Evolutionary conservation across 1,140 invertebrate genomes (phyloP), one percentile per base, ranked within the genome.

Genomic region (Drosophila lowei): DNA sequence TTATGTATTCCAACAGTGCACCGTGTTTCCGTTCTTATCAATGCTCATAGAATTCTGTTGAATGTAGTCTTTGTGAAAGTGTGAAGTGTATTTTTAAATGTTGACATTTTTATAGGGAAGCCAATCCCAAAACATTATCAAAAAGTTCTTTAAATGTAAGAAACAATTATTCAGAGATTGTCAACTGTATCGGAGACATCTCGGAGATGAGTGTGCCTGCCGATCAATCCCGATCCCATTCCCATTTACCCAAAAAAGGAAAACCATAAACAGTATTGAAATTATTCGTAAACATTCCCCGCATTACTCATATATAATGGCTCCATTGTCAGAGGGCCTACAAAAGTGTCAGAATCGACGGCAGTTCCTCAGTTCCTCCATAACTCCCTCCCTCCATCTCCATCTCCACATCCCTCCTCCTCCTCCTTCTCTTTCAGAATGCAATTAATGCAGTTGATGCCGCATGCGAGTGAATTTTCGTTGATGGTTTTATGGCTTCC

Each of bases 401-500:
- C 7, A 2, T 23, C 21, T 23, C 1, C 23, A 5, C 30, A 46
- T 66, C 21, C 30, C 52, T 48, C 49, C 30, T 30, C 3, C 8
- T 13, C 47, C 55, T 67, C 16, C 62, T 42, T 62, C 42, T 30
- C 68, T 68, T 68, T 68, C 34, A 63, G 64, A 68, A 68, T 68
- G 66, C 66, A 68, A 68, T 68, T 68, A 68, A 68, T 65, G 66
- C 66, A 56, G 63, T 68, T 68, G 34, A 38, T 38, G 53, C 52
- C 57, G 15, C 77, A 73, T 77, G 67, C 43, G 46, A 38, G 63
- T 1, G 44, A 64, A 70, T 57, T 70, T 85, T 85, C 76, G 81
- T 81, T 81, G 77, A 86, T 88, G 67, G 49, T 68, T 85, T 86
- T 72, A 86, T 81, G 64, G 78, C 83, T 86, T 86, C 81, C 81